Base-by-base conservation (phyloP, 2,888 invertebrate species). In the Apodemia zela region DNA sequence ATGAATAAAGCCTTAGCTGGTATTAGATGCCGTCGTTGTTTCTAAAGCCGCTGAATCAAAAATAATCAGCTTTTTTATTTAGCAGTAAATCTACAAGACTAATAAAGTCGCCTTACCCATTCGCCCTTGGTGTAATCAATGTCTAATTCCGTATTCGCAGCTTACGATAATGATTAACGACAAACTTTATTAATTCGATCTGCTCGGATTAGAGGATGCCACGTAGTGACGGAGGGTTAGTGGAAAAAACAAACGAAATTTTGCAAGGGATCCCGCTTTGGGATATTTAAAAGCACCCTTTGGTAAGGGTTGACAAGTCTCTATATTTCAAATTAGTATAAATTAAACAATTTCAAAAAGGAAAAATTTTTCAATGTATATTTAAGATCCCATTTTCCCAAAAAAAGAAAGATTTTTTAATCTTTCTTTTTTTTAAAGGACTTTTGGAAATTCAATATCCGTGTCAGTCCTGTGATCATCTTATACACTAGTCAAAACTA, bases 131-230 rank as follows among this genome's bases (percentile, higher is more conserved):
- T 78, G 73, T 78, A 85, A 90, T 91, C 89, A 89, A 80, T 80
- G 89, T 89, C 89, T 89, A 82, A 87, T 87, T 84, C 77, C 68
- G 83, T 84, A 87, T 87, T 87, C 88, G 78, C 74, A 84, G 89
- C 87, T 89, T 85, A 88, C 87, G 74, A 87, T 89, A 89, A 91
- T 91, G 90, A 90, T 89, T 82, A 89, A 90, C 90, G 90, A 89
- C 88, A 82, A 81, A 83, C 79, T 84, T 85, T 87, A 89, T 89
- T 91, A 90, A 91, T 90, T 88, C 89, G 86, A 89, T 88, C 85
- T 81, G 75, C 79, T 72, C 67, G 89, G 89, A 89, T 91, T 90
- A 90, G 79, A 80, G 75, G 75, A 72, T 77, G 78, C 74, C 78
- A 75, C 72, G 72, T 76, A 75, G 80, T 54, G 79, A 79, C 76